A percentile compares a stretch with the other conserved stretches of the same genome.
Conservation (phyloP, 2,113 vertebrate species). For the Phasianus colchicus region DNA sequence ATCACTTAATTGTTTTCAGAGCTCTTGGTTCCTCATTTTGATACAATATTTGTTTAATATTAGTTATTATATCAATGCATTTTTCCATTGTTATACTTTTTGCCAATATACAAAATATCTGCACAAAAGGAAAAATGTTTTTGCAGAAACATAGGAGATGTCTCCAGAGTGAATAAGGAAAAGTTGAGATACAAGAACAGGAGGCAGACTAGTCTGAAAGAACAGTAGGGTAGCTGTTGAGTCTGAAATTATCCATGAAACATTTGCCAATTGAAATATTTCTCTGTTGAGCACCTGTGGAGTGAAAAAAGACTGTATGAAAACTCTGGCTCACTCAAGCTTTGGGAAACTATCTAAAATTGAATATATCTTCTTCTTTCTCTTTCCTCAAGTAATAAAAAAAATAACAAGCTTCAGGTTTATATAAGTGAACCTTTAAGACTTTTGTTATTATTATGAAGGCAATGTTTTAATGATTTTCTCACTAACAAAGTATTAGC, state of each 20-base stretch:
- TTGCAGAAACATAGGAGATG: background rate
- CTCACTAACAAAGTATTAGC: background rate
- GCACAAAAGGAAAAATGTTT: background rate
- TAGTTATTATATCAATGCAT: background rate
- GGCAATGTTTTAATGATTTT: background rate
- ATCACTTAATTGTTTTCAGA: background rate
- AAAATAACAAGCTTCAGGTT: background rate
- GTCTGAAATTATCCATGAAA: background rate
- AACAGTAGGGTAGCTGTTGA: background rate
- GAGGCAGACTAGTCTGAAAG: background rate
- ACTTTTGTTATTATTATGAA: background rate
- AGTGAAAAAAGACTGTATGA: background rate
- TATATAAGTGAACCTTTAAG: background rate
- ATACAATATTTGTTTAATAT: background rate
- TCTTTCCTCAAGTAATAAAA: background rate
- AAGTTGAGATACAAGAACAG: background rate
- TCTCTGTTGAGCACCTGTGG: background rate
- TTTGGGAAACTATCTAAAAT: background rate
- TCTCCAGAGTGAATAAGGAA: background rate
- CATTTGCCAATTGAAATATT: background rate
- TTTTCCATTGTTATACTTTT: background rate
- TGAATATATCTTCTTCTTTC: background rate
- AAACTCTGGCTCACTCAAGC: background rate
- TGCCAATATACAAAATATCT: background rate
- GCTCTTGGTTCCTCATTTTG: background rate